Conservation (phyloP, 2,888 invertebrate genomes). For the Bombyx huttoni region DNA sequence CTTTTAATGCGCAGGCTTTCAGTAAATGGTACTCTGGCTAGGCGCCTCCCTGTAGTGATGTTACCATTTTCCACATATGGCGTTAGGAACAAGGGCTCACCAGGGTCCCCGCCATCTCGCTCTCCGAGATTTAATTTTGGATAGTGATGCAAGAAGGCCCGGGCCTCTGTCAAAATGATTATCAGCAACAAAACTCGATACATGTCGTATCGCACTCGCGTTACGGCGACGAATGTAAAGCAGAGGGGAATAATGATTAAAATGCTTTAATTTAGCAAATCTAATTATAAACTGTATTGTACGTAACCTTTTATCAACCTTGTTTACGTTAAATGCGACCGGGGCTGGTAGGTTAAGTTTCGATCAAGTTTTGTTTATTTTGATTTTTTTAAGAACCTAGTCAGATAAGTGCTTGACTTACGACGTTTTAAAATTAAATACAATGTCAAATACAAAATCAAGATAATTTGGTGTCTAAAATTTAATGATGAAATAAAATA, state of each 20-base stretch:
- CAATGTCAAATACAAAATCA: too few relatives aligned
- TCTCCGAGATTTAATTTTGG: constrained; percentile 39
- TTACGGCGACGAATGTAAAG: not conserved
- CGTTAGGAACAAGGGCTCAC: constrained; percentile 81
- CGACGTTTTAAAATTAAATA: too few relatives aligned
- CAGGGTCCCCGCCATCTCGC: constrained; percentile 44
- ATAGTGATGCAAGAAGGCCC: constrained; percentile 42
- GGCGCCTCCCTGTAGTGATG: constrained; percentile 74
- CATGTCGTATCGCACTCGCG: constrained; percentile 21
- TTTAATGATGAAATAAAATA: too few relatives aligned
- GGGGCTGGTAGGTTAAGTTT: not conserved
- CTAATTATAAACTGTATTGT: too few relatives aligned
- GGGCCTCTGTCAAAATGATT: constrained; percentile 21
- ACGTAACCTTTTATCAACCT: constrained; percentile 1
- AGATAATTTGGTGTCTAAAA: too few relatives aligned
- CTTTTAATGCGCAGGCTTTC: constrained; percentile 75
- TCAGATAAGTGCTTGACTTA: too few relatives aligned
- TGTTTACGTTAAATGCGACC: not conserved
- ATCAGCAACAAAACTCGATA: constrained; percentile 20
- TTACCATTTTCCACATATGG: constrained; percentile 80
- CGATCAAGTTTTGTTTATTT: too few relatives aligned
- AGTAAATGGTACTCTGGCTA: constrained; percentile 71
- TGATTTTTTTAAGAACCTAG: too few relatives aligned
- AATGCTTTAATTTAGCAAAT: not conserved
- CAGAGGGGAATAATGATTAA: not conserved